Evolutionary conservation across 2,888 invertebrate species (phyloP), one percentile per base, ranked within the genome.

Genomic region (Allophyes oxyacanthae): DNA sequence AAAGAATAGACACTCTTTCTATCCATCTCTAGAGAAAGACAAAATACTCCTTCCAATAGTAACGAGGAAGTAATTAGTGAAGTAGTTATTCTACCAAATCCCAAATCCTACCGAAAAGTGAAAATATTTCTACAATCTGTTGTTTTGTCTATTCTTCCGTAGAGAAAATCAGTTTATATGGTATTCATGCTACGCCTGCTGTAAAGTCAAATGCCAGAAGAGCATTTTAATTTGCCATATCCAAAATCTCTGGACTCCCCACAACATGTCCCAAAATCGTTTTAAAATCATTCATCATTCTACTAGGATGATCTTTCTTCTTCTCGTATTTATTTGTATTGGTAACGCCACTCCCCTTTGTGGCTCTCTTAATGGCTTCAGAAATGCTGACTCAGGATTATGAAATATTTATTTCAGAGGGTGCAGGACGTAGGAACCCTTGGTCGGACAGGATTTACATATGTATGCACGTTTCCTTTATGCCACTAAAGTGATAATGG

Each of bases 211-310:
- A 3, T 20, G 20, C 4, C 4, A 3, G 20, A 20, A 8, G 9
- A 9, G 0, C 13, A 10, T 10, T 15, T 28, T 0, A 26, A 37
- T 45, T 3, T 55, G 20, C 63, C 58, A 14, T 33, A 46, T 65
- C 62, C 58, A 36, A 51, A 52, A 53, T 37, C 7, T 5, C 14
- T 5, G 7, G 6, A 26, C 26, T 42, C 36, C n/a, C 10, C 6
- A 48, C 52, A 34, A 46, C n/a, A 10, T 37, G 43, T 79, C 81
- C 66, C 60, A 59, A 64, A 77, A 87, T 89, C 85, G 81, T 85
- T 91, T 90, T 89, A 88, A 90, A 90, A 86, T 86, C 86, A 91
- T 92, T 90, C 83, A 91, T 92, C 91, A 91, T 83, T 73, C 74
- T 66, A 75, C 70, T 55, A 64, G 77, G 65, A 84, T 86, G 85